These are phyloP conservation scores for Cyprinodon brontotheroides DNA, from an alignment of 2,113 vertebrate species.

Conservation along the genomic window DNA sequence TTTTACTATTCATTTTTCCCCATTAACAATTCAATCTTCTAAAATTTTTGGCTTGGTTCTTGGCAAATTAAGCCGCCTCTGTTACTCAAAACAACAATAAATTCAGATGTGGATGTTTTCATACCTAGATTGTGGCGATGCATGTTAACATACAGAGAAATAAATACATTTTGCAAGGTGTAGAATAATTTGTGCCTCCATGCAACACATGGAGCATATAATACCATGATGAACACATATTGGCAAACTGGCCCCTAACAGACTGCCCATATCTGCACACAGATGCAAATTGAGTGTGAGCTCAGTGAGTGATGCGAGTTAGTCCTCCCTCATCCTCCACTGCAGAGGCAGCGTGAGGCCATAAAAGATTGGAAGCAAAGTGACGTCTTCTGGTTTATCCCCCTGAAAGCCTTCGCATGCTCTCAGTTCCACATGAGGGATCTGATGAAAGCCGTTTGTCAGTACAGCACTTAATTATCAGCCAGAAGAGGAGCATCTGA, in stretches of 20 bases:
- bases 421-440: constrained; percentile 84
- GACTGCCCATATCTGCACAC: constrained; percentile 32
- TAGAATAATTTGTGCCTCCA: too few relatives aligned
- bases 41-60: too few relatives aligned
- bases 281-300: constrained; percentile 47
- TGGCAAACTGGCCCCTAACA: constrained; percentile 26
- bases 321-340: constrained; percentile 49
- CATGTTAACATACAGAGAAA: too few relatives aligned
- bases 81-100: too few relatives aligned
- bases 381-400: constrained; percentile 76
- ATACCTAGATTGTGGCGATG: too few relatives aligned
- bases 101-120: too few relatives aligned
- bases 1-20: too few relatives aligned
- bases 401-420: constrained; percentile 81
- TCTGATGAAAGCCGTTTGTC: constrained; percentile 84
- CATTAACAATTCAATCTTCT: too few relatives aligned
- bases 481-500: constrained; percentile 73
- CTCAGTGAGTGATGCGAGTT: constrained; percentile 27
- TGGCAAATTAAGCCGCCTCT: too few relatives aligned
- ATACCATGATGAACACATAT: not conserved
- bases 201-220: too few relatives aligned
- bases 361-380: constrained; percentile 77
- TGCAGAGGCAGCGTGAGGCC: constrained; percentile 72
- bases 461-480: constrained; percentile 82
- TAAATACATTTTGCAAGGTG: too few relatives aligned